phyloP scores from a whole-genome alignment of 2,113 vertebrate species.

The Carassius gibelio region DNA sequence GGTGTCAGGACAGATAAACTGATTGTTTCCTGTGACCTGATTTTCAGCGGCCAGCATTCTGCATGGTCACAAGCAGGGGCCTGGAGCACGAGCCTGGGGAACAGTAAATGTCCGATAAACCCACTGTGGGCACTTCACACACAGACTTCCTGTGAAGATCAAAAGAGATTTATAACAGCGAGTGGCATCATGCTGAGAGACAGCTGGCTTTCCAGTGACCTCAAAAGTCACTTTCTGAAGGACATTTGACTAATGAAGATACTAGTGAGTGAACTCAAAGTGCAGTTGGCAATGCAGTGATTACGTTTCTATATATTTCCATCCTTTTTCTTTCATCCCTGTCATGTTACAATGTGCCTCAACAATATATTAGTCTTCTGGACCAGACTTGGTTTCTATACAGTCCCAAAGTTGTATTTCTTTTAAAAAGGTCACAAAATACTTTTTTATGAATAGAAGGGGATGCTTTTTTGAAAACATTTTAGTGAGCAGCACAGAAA shows the following conservation, averaged over 20 bases:
- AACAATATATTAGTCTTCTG: not conserved
- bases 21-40: slow-evolving; percentile 30
- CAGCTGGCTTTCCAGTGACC: not conserved
- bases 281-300: slow-evolving; percentile 9
- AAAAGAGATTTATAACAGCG: not conserved
- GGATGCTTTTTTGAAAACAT: not conserved
- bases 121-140: slow-evolving; percentile 22
- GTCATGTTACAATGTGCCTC: not conserved
- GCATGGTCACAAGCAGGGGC: not conserved
- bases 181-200: not conserved
- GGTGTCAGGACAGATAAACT: slow-evolving; percentile 2
- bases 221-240: slow-evolving; percentile 3
- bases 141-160: not conserved
- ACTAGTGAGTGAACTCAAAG: slow-evolving; percentile 16
- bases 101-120: not conserved
- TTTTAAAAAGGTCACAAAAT: not conserved
- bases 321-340: not conserved
- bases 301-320: not conserved
- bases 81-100: no score
- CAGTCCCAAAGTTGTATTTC: not conserved
- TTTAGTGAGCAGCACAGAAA: not conserved
- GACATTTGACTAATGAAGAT: slow-evolving; percentile 33
- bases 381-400: not conserved
- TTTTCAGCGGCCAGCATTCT: not conserved
- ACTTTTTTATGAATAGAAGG: not conserved